Conservation (phyloP, 2,113 vertebrate genomes). For the Lepisosteus oculatus region DNA sequence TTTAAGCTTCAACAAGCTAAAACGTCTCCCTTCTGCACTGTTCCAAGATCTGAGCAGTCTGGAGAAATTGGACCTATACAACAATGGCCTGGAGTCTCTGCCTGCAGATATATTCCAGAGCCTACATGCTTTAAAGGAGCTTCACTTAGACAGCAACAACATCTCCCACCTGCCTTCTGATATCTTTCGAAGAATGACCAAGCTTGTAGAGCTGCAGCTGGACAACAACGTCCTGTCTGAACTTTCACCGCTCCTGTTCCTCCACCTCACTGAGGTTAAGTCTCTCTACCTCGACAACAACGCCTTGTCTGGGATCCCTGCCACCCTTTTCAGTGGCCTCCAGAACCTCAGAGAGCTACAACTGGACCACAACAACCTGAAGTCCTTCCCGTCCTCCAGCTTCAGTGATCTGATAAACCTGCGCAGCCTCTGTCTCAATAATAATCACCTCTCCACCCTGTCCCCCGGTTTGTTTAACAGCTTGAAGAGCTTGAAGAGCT, state of each 20-base stretch:
- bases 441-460: conserved; percentile 38
- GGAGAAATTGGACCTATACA: conserved; percentile 44
- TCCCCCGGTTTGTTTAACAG: conserved; percentile 32
- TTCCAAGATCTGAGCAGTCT: conserved; percentile 41
- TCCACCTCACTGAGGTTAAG: conserved; percentile 33
- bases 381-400: conserved; percentile 23
- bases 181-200: conserved; percentile 33
- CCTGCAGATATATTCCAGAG: conserved; percentile 34
- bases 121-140: conserved; percentile 34
- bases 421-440: conserved; percentile 34
- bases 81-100: conserved; percentile 42
- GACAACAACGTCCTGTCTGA: conserved; percentile 44
- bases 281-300: conserved; percentile 48
- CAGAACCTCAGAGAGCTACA: conserved; percentile 40
- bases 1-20: conserved; percentile 47
- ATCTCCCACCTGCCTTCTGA: conserved; percentile 29
- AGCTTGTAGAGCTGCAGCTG: conserved; percentile 43
- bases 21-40: conserved; percentile 28
- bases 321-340: conserved; percentile 33
- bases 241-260: conserved; percentile 35
- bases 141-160: conserved; percentile 50
- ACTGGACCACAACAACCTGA: conserved; percentile 46
- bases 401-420: conserved; percentile 38
- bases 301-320: conserved; percentile 31
- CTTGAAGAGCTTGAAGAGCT: conserved; percentile 36